Conservation (phyloP, 2,888 invertebrate species). For the Hypselothyrea guttata region DNA sequence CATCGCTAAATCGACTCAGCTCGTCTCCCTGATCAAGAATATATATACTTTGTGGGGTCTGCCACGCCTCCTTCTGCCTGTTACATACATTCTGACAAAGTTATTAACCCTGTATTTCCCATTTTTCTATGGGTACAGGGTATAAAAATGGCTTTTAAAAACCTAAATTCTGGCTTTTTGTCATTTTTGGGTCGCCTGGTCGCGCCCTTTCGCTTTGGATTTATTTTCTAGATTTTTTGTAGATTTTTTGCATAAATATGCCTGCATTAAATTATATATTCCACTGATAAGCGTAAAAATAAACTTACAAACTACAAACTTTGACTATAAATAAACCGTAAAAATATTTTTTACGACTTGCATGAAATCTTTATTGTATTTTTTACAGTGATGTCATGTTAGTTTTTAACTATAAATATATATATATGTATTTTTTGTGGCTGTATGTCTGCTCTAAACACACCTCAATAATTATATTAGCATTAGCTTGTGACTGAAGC, state of each 20-base stretch:
- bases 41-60: too few species aligned
- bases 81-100: too few species aligned
- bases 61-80: too few species aligned
- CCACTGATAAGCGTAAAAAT: conserved; percentile 45
- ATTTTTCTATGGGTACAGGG: too few species aligned
- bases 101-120: too few species aligned
- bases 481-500: conserved; percentile 30
- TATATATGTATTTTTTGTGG: neutral
- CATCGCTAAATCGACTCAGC: too few species aligned
- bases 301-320: conserved; percentile 8
- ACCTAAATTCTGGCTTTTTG: conserved; percentile 8
- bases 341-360: conserved; percentile 29
- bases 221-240: conserved; percentile 6
- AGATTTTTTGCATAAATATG: conserved; percentile 55
- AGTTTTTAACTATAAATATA: conserved; percentile 3
- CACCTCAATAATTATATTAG: conserved; percentile 52
- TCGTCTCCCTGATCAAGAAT: too few species aligned
- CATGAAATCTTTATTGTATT: conserved; percentile 30
- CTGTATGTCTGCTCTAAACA: conserved; percentile 14
- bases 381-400: conserved; percentile 37
- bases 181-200: conserved; percentile 33
- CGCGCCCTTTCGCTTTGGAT: conserved; percentile 54
- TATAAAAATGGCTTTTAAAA: conserved; percentile 18
- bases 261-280: conserved; percentile 41
- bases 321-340: conserved; percentile 34